Percentiles rank a stretch among this genome's conserved stretches.
These are phyloP conservation scores for Gobio occitaniae DNA, from an alignment of 2,797 vertebrate genomes.

Conservation along the genomic window DNA sequence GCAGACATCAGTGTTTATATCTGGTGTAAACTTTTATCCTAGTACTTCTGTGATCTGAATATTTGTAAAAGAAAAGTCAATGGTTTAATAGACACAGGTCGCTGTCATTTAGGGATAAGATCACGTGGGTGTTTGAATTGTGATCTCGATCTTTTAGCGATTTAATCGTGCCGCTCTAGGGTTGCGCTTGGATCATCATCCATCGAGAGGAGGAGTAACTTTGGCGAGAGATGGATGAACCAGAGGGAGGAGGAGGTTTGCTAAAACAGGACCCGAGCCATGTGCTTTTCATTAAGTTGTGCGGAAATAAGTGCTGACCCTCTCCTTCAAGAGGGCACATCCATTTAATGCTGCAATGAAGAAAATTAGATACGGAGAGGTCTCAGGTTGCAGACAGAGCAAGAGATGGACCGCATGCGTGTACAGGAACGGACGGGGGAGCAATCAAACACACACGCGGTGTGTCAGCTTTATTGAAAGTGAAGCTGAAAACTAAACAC, in stretches of 20 bases:
- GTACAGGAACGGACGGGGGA: conserved; percentile 6
- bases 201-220: background rate
- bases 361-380: conserved; percentile 62
- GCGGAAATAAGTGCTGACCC: conserved; percentile 87
- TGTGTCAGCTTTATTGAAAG: conserved; percentile 71
- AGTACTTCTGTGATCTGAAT: background rate
- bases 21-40: background rate
- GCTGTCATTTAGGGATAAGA: too few relatives aligned
- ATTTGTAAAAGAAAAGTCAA: background rate
- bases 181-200: conserved; percentile 31
- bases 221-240: conserved; percentile 50
- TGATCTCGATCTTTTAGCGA: background rate
- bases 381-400: conserved; percentile 56
- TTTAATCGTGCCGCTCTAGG: background rate
- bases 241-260: conserved; percentile 47
- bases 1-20: background rate
- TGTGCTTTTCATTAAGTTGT: conserved; percentile 87
- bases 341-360: conserved; percentile 70
- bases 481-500: conserved; percentile 67
- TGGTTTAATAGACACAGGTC: too few relatives aligned
- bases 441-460: conserved; percentile 41
- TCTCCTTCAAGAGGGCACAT: conserved; percentile 74
- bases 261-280: conserved; percentile 77
- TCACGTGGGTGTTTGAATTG: background rate
- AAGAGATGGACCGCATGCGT: background rate